Base-by-base conservation (phyloP, 2,888 invertebrate species). In the Hydriomena furcata region DNA sequence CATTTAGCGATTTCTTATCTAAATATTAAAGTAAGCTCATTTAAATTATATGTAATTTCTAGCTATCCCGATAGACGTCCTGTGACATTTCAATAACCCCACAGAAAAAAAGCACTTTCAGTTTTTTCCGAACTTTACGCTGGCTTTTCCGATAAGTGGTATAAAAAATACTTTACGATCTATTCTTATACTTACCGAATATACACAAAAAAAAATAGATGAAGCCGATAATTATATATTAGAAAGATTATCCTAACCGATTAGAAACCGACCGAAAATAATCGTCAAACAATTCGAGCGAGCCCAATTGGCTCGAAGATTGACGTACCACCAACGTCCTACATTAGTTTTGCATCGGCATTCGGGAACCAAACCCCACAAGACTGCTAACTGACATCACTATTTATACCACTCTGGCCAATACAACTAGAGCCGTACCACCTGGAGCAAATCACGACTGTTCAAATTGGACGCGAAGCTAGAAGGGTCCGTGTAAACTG, bases 331-430 rank as follows among this genome's bases (percentile, higher is more conserved):
- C 24, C 34, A 69, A 61, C 78, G 84, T 63, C 74, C 82, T 77
- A 83, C 82, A 81, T 83, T 79, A 76, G 71, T 73, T 71, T 66
- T 71, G 76, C 78, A 78, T 76, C 71, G 82, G 85, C 73, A 85
- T 85, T 84, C 84, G 79, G 82, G 82, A 82, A 81, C 82, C 77
- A 67, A 79, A 77, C 72, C 71, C 68, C 65, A 66, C 65, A 55
- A 52, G 41, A 53, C 70, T 69, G 82, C 68, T 81, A 84, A 84
- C 79, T 82, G 85, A 85, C 84, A 79, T 67, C 73, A 77, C 84
- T 85, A 87, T 86, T 84, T 82, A 82, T 86, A 85, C 50, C 42
- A 60, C 57, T 5, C 41, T 53, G 52, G 67, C 82, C 78, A 79
- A 53, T 58, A 43, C 66, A 62, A 61, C 45, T 42, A 67, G 77